phyloP scores from a whole-genome alignment of 2,888 invertebrate species.

The Formica aserva region DNA sequence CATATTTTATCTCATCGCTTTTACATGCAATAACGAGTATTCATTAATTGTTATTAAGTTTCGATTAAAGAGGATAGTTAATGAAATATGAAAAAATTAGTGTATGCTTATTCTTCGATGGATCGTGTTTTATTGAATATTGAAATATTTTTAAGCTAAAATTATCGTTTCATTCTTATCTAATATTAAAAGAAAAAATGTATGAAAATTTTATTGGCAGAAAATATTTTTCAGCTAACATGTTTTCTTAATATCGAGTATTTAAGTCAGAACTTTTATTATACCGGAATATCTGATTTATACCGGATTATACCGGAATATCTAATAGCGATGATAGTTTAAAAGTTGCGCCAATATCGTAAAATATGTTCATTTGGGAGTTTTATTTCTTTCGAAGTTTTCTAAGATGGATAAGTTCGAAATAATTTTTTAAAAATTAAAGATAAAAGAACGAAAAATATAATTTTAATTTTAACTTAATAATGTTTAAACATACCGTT shows the following conservation, averaged over 20 bases:
- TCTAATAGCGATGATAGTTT: neutral
- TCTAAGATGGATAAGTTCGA: neutral
- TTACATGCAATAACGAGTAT: neutral
- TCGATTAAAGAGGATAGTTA: neutral
- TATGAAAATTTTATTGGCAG: neutral
- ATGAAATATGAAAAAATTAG: neutral
- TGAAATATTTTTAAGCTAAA: neutral
- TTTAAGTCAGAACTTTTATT: neutral
- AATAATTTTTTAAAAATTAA: neutral
- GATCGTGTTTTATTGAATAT: neutral
- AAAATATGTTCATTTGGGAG: neutral
- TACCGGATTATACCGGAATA: no score
- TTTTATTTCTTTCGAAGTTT: neutral
- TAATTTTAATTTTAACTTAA: neutral
- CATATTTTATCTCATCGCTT: slow-evolving; percentile 12
- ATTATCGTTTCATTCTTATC: neutral
- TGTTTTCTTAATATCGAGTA: neutral
- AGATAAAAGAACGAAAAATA: neutral
- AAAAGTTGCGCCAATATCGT: neutral
- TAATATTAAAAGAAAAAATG: neutral
- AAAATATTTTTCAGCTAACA: neutral
- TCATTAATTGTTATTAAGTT: neutral
- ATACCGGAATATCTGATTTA: neutral
- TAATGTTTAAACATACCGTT: neutral
- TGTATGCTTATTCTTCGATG: neutral